Percentiles rank a stretch among this genome's conserved stretches.
Evolutionary conservation across 1,140 invertebrate genomes (phyloP).

Genomic region (Apolygus lucorum): DNA sequence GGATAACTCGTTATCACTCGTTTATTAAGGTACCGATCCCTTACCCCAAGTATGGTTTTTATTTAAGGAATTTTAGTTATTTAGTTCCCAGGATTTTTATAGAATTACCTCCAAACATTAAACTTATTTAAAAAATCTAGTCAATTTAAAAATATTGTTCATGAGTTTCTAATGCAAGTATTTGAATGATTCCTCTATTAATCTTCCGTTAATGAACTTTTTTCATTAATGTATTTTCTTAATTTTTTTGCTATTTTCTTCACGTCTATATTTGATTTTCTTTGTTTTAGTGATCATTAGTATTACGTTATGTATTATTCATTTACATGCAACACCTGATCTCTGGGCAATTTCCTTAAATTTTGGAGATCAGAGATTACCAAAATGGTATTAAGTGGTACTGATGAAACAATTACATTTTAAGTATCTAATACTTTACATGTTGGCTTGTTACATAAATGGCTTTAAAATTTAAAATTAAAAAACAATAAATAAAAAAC

Average conservation of each 20-base stretch:
- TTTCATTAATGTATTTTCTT: conserved; percentile 2
- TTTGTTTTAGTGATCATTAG: neutral
- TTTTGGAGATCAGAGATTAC: too few species aligned
- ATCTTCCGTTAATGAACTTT: too few species aligned
- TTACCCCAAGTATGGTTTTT: neutral
- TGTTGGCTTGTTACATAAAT: too few species aligned
- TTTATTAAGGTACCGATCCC: neutral
- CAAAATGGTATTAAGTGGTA: neutral
- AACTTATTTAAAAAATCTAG: neutral
- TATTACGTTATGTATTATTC: neutral
- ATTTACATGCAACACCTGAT: neutral
- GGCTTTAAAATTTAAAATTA: too few species aligned
- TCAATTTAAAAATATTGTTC: neutral
- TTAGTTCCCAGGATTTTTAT: neutral
- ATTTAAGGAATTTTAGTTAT: neutral
- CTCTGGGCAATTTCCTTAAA: too few species aligned
- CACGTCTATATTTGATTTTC: too few species aligned
- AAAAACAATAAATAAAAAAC: too few species aligned
- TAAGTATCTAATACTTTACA: too few species aligned
- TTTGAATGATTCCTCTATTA: too few species aligned
- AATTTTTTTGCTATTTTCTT: neutral
- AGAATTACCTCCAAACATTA: neutral
- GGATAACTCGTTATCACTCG: neutral
- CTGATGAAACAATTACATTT: neutral
- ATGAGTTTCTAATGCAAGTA: neutral